phyloP scores from a whole-genome alignment of 2,888 invertebrate species.

The Dasysyrphus tricinctus region DNA sequence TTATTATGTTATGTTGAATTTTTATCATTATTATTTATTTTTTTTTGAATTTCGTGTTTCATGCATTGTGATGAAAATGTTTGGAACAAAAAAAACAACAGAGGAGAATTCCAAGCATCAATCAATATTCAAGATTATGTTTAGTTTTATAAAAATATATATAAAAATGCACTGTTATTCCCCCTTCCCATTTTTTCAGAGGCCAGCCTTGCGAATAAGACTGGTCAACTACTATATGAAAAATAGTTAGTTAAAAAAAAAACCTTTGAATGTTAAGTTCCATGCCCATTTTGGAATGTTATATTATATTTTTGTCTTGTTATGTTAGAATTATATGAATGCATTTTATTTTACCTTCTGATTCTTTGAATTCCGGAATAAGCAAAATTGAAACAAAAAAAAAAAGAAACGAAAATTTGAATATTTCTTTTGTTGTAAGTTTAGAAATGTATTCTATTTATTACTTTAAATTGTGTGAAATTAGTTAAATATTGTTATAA shows the following conservation, averaged over 20 bases:
- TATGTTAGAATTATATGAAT: constrained; percentile 55
- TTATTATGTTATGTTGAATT: constrained; percentile 52
- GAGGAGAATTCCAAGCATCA: constrained; percentile 53
- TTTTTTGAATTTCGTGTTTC: constrained; percentile 42
- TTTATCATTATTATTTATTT: constrained; percentile 17
- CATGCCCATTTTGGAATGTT: constrained; percentile 23
- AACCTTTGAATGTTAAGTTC: constrained; percentile 23
- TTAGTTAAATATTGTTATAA: neutral
- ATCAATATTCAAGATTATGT: constrained; percentile 21
- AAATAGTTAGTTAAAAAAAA: constrained; percentile 56
- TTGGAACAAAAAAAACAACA: constrained; percentile 43
- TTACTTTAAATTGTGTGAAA: constrained; percentile 48
- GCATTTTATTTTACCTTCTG: constrained; percentile 57
- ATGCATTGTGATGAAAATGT: constrained; percentile 47
- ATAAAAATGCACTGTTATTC: constrained; percentile 36
- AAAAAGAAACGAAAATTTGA: constrained; percentile 5
- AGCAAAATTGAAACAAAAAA: constrained; percentile 1
- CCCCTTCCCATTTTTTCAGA: constrained; percentile 1
- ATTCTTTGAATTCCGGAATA: constrained; percentile 71
- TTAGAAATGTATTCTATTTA: constrained; percentile 37
- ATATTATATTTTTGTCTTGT: constrained; percentile 43
- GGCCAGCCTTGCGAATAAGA: constrained; percentile 5
- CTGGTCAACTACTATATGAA: constrained; percentile 63
- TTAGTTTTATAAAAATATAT: neutral
- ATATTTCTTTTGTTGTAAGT: constrained; percentile 52